Conservation (phyloP, 2,797 vertebrate genomes). For the Scolopax rusticola region DNA sequence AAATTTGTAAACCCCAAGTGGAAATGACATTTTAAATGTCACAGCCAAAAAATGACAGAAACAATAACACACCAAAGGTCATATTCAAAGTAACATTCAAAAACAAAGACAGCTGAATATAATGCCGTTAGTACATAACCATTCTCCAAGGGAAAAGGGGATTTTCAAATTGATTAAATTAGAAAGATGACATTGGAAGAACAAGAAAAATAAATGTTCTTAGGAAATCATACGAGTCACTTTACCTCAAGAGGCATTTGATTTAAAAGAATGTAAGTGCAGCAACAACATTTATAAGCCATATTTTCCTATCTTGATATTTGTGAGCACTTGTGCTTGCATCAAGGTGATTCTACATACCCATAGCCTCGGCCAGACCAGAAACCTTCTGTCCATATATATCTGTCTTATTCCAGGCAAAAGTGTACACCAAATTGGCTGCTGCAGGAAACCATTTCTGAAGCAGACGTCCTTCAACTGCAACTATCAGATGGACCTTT, state of each 20-base stretch:
- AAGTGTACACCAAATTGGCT: slow-evolving; percentile 89
- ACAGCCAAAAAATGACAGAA: slow-evolving; percentile 71
- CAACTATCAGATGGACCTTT: slow-evolving; percentile 92
- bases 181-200: slow-evolving; percentile 56
- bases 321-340: background rate
- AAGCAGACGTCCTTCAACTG: slow-evolving; percentile 91
- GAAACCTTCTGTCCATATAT: slow-evolving; percentile 96
- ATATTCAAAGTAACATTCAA: slow-evolving; percentile 72
- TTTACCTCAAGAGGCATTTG: slow-evolving; percentile 45
- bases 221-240: slow-evolving; percentile 34
- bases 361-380: slow-evolving; percentile 91
- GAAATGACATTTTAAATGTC: slow-evolving; percentile 79
- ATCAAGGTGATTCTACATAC: slow-evolving; percentile 79
- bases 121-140: slow-evolving; percentile 39
- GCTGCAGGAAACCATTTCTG: slow-evolving; percentile 96
- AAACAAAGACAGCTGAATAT: slow-evolving; percentile 61
- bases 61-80: slow-evolving; percentile 75
- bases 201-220: slow-evolving; percentile 51
- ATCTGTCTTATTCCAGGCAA: slow-evolving; percentile 97
- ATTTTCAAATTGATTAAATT: slow-evolving; percentile 62
- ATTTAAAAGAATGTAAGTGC: slow-evolving; percentile 28
- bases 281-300: background rate
- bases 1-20: slow-evolving; percentile 68
- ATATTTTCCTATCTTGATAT: background rate
- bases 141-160: slow-evolving; percentile 47